Evolutionary conservation across 2,113 vertebrate species (phyloP).

Genomic region (Vulpes vulpes): DNA sequence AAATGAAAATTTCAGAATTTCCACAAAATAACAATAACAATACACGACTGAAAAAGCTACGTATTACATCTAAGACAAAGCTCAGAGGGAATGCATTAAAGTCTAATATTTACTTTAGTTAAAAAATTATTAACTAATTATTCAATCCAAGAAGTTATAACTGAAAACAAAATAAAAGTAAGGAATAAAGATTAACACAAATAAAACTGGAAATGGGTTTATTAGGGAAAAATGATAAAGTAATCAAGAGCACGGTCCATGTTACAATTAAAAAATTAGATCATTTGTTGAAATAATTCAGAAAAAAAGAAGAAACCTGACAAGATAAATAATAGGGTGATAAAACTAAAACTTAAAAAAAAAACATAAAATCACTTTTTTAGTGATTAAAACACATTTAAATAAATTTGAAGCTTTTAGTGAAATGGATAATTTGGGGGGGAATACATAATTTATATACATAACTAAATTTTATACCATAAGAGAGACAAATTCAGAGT

Average conservation of each 20-base stretch:
- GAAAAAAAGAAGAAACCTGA: not conserved
- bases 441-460: not conserved
- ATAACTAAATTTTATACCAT: not conserved
- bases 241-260: not conserved
- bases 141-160: not conserved
- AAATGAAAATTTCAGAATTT: not conserved
- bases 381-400: not conserved
- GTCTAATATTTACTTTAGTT: not conserved
- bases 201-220: not conserved
- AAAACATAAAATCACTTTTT: not conserved
- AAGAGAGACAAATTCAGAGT: not conserved
- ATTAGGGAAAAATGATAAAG: not conserved
- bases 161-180: not conserved
- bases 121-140: not conserved
- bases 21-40: not conserved
- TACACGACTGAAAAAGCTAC: not conserved
- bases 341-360: not conserved
- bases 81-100: not conserved
- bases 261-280: not conserved
- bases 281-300: not conserved
- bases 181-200: not conserved
- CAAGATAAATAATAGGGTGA: not conserved
- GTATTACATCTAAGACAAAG: not conserved
- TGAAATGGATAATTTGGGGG: not conserved
- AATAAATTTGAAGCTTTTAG: not conserved